phyloP scores from a whole-genome alignment of 1,140 invertebrate species.

The Zophobas atratus region DNA sequence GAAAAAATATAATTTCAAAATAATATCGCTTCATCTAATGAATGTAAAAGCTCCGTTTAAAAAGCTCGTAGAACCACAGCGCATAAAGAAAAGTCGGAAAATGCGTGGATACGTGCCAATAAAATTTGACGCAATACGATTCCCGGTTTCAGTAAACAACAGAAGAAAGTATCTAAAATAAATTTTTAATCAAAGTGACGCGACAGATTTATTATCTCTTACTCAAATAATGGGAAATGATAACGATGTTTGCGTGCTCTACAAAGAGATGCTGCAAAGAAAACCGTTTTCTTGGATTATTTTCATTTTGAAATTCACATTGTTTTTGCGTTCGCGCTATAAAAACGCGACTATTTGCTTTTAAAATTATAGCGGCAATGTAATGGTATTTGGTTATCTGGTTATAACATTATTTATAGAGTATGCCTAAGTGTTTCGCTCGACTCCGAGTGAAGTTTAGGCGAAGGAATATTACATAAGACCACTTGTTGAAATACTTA shows the following conservation, averaged over 20 bases:
- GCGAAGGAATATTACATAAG: constrained; percentile 24
- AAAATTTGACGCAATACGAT: background rate
- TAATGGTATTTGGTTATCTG: constrained; percentile 11
- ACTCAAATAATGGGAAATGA: background rate
- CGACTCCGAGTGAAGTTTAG: constrained; percentile 1
- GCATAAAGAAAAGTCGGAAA: background rate
- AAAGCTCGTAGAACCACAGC: constrained; percentile 4
- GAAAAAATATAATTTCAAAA: constrained; percentile 28
- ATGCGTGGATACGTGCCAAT: constrained; percentile 4
- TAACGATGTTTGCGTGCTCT: background rate
- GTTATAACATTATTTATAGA: constrained; percentile 15
- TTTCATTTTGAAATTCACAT: background rate
- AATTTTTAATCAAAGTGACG: background rate
- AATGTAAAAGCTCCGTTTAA: constrained; percentile 21
- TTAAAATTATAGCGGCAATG: constrained; percentile 3
- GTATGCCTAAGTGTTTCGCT: constrained; percentile 14
- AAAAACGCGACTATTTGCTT: background rate
- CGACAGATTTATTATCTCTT: constrained; percentile 9
- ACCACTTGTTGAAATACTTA: constrained; percentile 42
- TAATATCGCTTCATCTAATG: constrained; percentile 29
- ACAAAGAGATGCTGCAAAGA: background rate
- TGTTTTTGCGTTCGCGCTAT: background rate
- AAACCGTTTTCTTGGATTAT: background rate
- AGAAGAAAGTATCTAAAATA: background rate
- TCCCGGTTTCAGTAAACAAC: background rate